Conservation (phyloP, 2,888 invertebrate species). For the Antheraea assamensis region DNA sequence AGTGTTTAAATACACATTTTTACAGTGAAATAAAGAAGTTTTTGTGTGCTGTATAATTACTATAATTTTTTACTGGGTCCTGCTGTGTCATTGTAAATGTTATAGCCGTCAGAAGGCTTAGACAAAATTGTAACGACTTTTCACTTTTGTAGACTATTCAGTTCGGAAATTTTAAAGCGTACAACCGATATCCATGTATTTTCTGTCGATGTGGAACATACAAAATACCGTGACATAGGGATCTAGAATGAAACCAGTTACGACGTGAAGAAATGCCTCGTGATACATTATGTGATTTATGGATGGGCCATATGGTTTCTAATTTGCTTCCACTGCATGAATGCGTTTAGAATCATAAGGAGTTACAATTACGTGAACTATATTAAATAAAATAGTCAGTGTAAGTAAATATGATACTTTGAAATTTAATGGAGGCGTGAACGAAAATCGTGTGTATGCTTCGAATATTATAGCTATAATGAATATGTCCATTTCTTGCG, state of each 20-base stretch:
- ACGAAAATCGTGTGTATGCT: constrained; percentile 32
- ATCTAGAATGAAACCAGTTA: not conserved
- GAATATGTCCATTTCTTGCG: constrained; percentile 56
- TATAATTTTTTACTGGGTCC: not conserved
- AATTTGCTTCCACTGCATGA: constrained; percentile 4
- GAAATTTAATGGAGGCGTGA: constrained; percentile 18
- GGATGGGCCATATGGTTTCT: not conserved
- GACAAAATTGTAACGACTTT: not conserved
- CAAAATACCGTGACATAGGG: not conserved
- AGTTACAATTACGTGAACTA: not conserved
- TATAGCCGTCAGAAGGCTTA: not conserved
- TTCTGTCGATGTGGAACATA: not conserved
- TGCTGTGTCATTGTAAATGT: not conserved
- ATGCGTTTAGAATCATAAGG: constrained; percentile 8
- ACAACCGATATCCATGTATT: not conserved
- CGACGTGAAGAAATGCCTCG: not conserved
- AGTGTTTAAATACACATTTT: too few relatives aligned
- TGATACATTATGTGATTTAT: not conserved
- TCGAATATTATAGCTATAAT: constrained; percentile 24
- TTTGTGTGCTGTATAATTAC: not conserved
- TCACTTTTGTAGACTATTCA: not conserved
- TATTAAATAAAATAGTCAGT: constrained; percentile 2
- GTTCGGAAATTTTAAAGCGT: not conserved
- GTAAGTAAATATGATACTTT: constrained; percentile 3
- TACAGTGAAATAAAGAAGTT: too few relatives aligned